Evolutionary conservation across 2,888 invertebrate species (phyloP).

Genomic region (Melanostoma scalare): DNA sequence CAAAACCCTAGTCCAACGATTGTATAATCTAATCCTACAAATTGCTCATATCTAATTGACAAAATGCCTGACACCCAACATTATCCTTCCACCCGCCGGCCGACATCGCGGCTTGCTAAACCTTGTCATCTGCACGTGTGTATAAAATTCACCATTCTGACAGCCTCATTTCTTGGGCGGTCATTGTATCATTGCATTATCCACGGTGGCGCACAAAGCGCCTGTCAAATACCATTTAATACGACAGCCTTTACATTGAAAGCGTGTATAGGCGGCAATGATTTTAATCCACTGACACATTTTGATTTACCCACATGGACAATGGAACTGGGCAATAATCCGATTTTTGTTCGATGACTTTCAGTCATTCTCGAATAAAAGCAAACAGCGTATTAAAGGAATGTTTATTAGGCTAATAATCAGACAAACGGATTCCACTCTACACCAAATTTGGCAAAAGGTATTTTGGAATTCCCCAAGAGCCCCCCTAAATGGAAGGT

Average conservation of each 20-base stretch:
- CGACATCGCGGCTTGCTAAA: not conserved
- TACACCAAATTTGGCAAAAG: slow-evolving; percentile 32
- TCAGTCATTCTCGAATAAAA: slow-evolving; percentile 13
- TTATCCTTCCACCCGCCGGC: slow-evolving; percentile 29
- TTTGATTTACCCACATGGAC: slow-evolving; percentile 27
- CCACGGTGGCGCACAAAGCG: slow-evolving; percentile 62
- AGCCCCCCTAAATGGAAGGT: slow-evolving; percentile 54
- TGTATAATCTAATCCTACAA: slow-evolving; percentile 54
- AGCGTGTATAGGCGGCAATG: slow-evolving; percentile 49
- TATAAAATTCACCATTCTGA: slow-evolving; percentile 51
- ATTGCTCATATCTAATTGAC: slow-evolving; percentile 62
- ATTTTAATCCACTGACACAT: slow-evolving; percentile 12
- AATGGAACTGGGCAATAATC: slow-evolving; percentile 11
- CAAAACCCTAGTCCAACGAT: too few relatives aligned
- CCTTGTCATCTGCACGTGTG: slow-evolving; percentile 60
- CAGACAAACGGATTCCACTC: slow-evolving; percentile 42
- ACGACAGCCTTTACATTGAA: slow-evolving; percentile 43
- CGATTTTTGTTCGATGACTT: too few relatives aligned
- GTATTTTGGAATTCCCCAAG: slow-evolving; percentile 26
- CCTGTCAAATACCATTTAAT: slow-evolving; percentile 63
- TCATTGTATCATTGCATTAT: slow-evolving; percentile 51
- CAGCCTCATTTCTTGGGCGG: slow-evolving; percentile 54
- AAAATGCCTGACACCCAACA: slow-evolving; percentile 67
- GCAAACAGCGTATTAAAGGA: slow-evolving; percentile 7
- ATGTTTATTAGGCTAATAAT: slow-evolving; percentile 59